A percentile compares a stretch with the other conserved stretches of the same genome.
Conservation (phyloP, 2,888 invertebrate genomes). For the Drosophila cognata region DNA sequence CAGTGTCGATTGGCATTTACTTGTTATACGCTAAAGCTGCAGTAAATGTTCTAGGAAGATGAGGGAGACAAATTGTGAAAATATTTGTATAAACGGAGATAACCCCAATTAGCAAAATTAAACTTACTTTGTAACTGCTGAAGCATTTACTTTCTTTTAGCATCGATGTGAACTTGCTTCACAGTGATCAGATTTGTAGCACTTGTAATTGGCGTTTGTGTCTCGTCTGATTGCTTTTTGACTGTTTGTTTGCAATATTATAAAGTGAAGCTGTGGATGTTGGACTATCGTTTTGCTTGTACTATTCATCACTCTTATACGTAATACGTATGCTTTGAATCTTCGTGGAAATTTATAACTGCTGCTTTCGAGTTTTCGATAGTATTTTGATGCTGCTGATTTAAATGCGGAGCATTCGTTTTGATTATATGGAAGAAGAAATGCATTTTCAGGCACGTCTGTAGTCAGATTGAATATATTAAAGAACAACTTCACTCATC, state of each 20-base stretch:
- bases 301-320: conserved; percentile 67
- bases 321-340: conserved; percentile 58
- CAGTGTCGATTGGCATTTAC: conserved; percentile 23
- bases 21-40: conserved; percentile 5
- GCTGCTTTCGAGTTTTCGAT: conserved; percentile 60
- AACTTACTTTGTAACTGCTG: conserved; percentile 6
- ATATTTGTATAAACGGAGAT: conserved; percentile 16
- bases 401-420: not conserved
- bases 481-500: conserved; percentile 12
- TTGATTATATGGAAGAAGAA: not conserved
- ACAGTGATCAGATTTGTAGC: not conserved
- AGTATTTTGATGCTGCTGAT: conserved; percentile 20
- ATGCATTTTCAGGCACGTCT: conserved; percentile 17
- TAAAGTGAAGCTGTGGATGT: not conserved
- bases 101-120: conserved; percentile 12
- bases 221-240: not conserved
- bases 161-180: not conserved
- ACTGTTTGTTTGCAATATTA: not conserved
- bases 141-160: conserved; percentile 1
- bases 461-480: conserved; percentile 47
- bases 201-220: not conserved
- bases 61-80: conserved; percentile 6
- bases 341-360: conserved; percentile 19
- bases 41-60: not conserved
- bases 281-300: not conserved